These are phyloP conservation scores for Bradysia coprophila DNA, from an alignment of 1,140 invertebrate genomes.

Conservation along the genomic window DNA sequence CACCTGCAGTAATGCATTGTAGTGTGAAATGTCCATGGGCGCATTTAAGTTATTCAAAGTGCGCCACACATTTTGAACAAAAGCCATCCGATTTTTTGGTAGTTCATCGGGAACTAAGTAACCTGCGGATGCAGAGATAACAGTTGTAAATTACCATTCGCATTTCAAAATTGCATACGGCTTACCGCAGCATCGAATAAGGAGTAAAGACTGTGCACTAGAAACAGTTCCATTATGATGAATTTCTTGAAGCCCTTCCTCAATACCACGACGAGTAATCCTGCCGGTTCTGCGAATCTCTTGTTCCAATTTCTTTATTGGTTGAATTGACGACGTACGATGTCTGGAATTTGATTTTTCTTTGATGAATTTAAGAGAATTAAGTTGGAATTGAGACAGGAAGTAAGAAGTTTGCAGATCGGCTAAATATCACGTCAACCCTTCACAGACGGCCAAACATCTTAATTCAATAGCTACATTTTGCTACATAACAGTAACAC, in stretches of 20 bases:
- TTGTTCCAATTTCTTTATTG: slow-evolving; percentile 41
- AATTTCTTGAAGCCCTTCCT: slow-evolving; percentile 53
- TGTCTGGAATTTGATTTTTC: no score
- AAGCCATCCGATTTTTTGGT: slow-evolving; percentile 45
- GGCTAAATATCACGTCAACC: no score
- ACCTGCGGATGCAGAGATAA: background rate
- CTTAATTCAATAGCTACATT: no score
- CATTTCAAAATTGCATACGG: no score
- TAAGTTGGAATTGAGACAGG: no score
- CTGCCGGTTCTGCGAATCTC: slow-evolving; percentile 47
- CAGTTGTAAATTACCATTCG: no score
- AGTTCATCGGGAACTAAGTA: slow-evolving; percentile 49
- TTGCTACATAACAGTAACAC: no score
- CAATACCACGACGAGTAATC: slow-evolving; percentile 46
- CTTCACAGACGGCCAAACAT: no score
- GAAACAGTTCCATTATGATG: slow-evolving; percentile 39
- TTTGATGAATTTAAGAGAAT: no score
- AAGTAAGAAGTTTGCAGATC: no score
- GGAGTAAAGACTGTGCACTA: slow-evolving; percentile 49
- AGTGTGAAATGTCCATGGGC: slow-evolving; percentile 66
- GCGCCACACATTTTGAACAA: slow-evolving; percentile 60
- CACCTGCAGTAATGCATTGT: slow-evolving; percentile 63
- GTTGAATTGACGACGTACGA: no score
- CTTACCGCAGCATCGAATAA: slow-evolving; percentile 61
- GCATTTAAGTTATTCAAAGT: slow-evolving; percentile 48